Conservation (phyloP, 2,888 invertebrate genomes). For the Hypselothyrea guttata region DNA sequence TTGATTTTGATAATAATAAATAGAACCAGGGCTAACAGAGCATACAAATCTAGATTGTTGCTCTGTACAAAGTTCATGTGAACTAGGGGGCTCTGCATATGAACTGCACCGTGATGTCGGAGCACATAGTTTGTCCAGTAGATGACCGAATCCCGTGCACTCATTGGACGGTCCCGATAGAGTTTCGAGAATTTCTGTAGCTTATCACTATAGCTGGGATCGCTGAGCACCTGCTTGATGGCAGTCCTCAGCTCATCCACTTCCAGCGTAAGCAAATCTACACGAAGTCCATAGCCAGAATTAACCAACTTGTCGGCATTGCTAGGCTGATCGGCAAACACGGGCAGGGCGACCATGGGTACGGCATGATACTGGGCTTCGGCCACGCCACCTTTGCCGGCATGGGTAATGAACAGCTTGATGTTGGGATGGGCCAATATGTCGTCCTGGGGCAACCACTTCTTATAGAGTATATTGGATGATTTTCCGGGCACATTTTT, state of each 20-base stretch:
- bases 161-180: slow-evolving; percentile 84
- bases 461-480: slow-evolving; percentile 82
- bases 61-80: slow-evolving; percentile 82
- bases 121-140: slow-evolving; percentile 85
- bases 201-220: slow-evolving; percentile 64
- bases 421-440: slow-evolving; percentile 85
- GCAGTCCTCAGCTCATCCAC: slow-evolving; percentile 46
- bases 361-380: slow-evolving; percentile 85
- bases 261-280: slow-evolving; percentile 59
- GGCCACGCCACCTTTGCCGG: slow-evolving; percentile 86
- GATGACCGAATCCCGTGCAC: slow-evolving; percentile 83
- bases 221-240: slow-evolving; percentile 68
- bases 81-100: slow-evolving; percentile 83
- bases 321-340: slow-evolving; percentile 78
- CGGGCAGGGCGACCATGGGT: slow-evolving; percentile 82
- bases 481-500: slow-evolving; percentile 82
- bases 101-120: slow-evolving; percentile 84
- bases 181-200: slow-evolving; percentile 82
- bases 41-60: slow-evolving; percentile 83
- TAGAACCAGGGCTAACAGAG: slow-evolving; percentile 40
- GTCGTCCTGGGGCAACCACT: slow-evolving; percentile 88
- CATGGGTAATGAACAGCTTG: slow-evolving; percentile 86
- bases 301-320: slow-evolving; percentile 70
- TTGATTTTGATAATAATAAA: slow-evolving; percentile 33
- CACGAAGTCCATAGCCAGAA: slow-evolving; percentile 69